A percentile compares a stretch with the other conserved stretches of the same genome.
These are phyloP conservation scores for Drosophila niveifrons DNA, from an alignment of 2,888 invertebrate genomes.

Conservation along the genomic window DNA sequence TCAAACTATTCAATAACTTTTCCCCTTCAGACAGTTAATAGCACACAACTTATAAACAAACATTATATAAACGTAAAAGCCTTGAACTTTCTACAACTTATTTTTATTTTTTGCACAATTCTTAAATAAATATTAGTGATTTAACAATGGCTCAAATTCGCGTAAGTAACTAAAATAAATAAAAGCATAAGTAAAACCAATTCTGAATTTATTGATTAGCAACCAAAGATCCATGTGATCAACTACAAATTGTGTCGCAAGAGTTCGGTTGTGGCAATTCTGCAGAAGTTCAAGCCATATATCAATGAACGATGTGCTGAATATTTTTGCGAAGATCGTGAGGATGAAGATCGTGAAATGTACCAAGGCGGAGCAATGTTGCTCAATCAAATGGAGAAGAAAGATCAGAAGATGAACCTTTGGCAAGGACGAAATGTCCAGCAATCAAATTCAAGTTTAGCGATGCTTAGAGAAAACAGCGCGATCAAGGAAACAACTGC, in stretches of 20 bases:
- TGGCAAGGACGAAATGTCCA: background rate
- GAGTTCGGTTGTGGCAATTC: conserved; percentile 4
- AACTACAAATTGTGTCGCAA: conserved; percentile 20
- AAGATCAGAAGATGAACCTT: background rate
- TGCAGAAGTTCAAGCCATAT: conserved; percentile 26
- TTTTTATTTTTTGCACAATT: background rate
- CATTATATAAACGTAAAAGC: background rate
- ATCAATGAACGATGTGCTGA: conserved; percentile 10
- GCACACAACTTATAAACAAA: conserved; percentile 5
- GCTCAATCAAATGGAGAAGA: background rate
- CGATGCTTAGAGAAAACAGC: background rate
- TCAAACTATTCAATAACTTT: background rate
- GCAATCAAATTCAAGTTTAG: background rate
- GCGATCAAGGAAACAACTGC: background rate
- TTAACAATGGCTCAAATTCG: conserved; percentile 24
- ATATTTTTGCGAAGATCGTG: background rate
- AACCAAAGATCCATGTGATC: conserved; percentile 19
- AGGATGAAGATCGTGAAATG: background rate
- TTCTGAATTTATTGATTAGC: background rate
- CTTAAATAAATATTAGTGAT: background rate
- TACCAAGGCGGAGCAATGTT: background rate
- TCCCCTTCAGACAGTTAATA: background rate
- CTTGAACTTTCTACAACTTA: background rate
- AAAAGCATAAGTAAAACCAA: background rate
- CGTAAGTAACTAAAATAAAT: background rate